phyloP scores from a whole-genome alignment of 2,888 invertebrate genomes.

The Mesorhabditis sp. region DNA sequence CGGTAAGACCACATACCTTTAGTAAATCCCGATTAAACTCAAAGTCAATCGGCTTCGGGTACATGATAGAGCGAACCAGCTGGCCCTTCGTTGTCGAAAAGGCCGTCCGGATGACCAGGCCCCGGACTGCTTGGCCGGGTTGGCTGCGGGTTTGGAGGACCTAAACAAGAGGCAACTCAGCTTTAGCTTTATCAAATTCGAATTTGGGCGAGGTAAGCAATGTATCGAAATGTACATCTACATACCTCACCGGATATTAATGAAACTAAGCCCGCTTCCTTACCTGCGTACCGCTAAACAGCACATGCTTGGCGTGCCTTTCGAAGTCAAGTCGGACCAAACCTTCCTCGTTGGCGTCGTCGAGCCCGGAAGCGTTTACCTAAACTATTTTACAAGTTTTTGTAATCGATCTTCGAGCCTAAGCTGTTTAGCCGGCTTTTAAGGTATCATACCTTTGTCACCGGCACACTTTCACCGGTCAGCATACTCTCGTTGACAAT shows the following conservation, averaged over 20 bases:
- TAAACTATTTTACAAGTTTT: neutral
- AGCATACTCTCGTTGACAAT: slow-evolving; percentile 92
- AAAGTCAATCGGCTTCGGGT: slow-evolving; percentile 66
- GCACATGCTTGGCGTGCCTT: slow-evolving; percentile 76
- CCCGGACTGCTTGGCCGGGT: slow-evolving; percentile 58
- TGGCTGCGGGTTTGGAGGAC: slow-evolving; percentile 61
- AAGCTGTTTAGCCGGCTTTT: slow-evolving; percentile 10
- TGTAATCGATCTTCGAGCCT: slow-evolving; percentile 24
- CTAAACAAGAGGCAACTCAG: too few relatives aligned
- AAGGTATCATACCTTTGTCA: slow-evolving; percentile 70
- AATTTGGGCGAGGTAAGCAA: too few relatives aligned
- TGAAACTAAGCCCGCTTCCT: too few relatives aligned
- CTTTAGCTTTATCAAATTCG: too few relatives aligned
- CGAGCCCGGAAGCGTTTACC: slow-evolving; percentile 15
- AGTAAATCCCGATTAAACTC: slow-evolving; percentile 66
- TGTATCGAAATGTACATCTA: too few relatives aligned
- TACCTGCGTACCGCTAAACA: slow-evolving; percentile 83
- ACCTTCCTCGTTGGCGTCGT: slow-evolving; percentile 29
- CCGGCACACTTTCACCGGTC: slow-evolving; percentile 88
- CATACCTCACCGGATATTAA: too few relatives aligned
- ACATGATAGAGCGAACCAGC: slow-evolving; percentile 65
- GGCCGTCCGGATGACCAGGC: slow-evolving; percentile 77
- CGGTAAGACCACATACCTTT: slow-evolving; percentile 25
- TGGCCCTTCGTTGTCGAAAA: slow-evolving; percentile 68
- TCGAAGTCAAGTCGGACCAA: slow-evolving; percentile 67